Conservation (phyloP, 2,888 invertebrate species). For the Patella ulyssiponensis region DNA sequence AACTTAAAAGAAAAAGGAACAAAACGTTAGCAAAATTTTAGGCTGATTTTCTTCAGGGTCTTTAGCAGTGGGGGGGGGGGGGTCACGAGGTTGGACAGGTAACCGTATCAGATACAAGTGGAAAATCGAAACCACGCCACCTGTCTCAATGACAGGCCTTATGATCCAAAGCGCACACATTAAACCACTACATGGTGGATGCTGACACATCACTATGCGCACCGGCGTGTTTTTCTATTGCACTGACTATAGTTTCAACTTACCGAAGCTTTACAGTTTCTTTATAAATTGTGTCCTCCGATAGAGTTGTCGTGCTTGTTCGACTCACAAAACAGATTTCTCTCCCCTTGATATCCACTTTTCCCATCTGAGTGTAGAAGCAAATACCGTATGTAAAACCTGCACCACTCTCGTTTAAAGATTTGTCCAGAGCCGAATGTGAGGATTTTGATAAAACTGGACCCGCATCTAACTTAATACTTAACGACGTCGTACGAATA, state of each 20-base stretch:
- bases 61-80: too few species aligned
- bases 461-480: neutral
- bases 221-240: too few species aligned
- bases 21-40: too few species aligned
- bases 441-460: neutral
- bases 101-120: too few species aligned
- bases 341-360: constrained; percentile 32
- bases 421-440: neutral
- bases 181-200: too few species aligned
- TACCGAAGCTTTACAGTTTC: constrained; percentile 60
- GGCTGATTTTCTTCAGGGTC: too few species aligned
- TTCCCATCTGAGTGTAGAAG: constrained; percentile 32
- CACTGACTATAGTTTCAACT: neutral
- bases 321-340: constrained; percentile 43
- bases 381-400: neutral
- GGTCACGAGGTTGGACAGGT: too few species aligned
- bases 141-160: too few species aligned
- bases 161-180: too few species aligned
- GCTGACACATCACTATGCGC: too few species aligned
- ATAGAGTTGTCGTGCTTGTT: constrained; percentile 48
- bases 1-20: too few species aligned
- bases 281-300: constrained; percentile 40
- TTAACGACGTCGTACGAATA: constrained; percentile 14
- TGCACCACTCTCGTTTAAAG: neutral
- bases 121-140: too few species aligned